Conservation (phyloP, 2,113 vertebrate genomes). For the Semnopithecus entellus region DNA sequence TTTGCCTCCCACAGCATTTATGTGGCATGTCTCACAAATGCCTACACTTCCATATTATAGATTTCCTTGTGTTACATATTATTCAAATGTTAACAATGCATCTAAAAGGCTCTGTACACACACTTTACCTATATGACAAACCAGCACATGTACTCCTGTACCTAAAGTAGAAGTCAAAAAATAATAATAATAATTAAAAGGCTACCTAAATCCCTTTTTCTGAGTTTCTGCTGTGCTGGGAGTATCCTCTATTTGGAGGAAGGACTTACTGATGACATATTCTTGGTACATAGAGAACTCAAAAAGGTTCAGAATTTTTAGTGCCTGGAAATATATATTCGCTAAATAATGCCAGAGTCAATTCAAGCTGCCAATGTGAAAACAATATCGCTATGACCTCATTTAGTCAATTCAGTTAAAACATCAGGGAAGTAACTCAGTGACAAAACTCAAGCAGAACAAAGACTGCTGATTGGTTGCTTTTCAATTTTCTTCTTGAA, state of each 20-base stretch:
- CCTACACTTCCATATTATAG: background rate
- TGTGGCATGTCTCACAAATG: background rate
- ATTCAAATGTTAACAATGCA: background rate
- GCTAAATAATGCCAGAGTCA: slow-evolving; percentile 22
- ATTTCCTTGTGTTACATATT: background rate
- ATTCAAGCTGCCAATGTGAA: slow-evolving; percentile 1
- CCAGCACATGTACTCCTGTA: too few relatives aligned
- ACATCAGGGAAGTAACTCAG: background rate
- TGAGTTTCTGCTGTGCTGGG: background rate
- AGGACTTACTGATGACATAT: background rate
- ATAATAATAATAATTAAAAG: too few relatives aligned
- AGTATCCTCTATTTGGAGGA: background rate
- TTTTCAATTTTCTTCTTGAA: slow-evolving; percentile 55
- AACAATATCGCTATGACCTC: slow-evolving; percentile 17
- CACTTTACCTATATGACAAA: too few relatives aligned
- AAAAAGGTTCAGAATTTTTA: slow-evolving; percentile 7
- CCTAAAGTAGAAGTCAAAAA: too few relatives aligned
- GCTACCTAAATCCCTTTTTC: background rate
- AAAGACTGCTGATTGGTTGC: background rate
- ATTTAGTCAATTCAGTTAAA: slow-evolving; percentile 60
- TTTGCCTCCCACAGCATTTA: background rate
- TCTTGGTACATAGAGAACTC: background rate
- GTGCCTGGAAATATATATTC: background rate
- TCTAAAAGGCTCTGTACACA: background rate
- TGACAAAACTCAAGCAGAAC: slow-evolving; percentile 9